Conservation (phyloP, 2,888 invertebrate species). For the Pimpla rufipes region DNA sequence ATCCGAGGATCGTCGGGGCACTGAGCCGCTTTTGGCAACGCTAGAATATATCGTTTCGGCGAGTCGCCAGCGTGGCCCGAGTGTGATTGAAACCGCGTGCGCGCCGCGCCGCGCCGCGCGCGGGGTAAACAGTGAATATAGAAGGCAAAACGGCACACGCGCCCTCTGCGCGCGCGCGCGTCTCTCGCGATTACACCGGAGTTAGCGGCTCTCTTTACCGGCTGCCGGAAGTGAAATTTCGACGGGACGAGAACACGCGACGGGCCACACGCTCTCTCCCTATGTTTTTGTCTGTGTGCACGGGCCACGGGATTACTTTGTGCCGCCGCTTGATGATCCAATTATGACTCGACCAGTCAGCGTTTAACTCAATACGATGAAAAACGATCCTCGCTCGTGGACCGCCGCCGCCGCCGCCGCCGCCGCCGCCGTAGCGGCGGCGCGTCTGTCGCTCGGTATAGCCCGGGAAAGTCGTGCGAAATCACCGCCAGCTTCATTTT, state of each 20-base stretch:
- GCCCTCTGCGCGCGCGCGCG: neutral
- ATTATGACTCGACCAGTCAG: constrained; percentile 56
- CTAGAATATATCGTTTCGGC: constrained; percentile 36
- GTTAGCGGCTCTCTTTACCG: constrained; percentile 16
- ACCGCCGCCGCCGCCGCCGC: too few species aligned
- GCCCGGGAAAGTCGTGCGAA: constrained; percentile 9
- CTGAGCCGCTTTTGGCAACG: constrained; percentile 29
- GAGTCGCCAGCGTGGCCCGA: constrained; percentile 40
- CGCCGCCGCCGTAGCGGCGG: neutral
- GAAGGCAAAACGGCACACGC: neutral
- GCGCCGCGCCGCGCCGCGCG: too few species aligned
- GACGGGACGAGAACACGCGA: constrained; percentile 20
- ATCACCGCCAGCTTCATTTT: constrained; percentile 62
- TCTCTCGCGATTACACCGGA: neutral
- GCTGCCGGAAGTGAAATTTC: constrained; percentile 49
- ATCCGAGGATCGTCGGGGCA: constrained; percentile 15
- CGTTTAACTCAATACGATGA: constrained; percentile 45
- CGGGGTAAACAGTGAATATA: constrained; percentile 16
- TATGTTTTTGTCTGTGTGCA: too few species aligned
- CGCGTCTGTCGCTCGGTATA: constrained; percentile 8
- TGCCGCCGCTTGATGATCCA: constrained; percentile 54
- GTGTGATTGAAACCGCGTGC: constrained; percentile 25
- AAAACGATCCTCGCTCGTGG: constrained; percentile 42
- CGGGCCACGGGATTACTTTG: constrained; percentile 36
- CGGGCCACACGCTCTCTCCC: neutral